Percentiles rank a stretch among this genome's conserved stretches.
phyloP scores from a whole-genome alignment of 1,140 invertebrate species.

The Caenorhabditis remanei region DNA sequence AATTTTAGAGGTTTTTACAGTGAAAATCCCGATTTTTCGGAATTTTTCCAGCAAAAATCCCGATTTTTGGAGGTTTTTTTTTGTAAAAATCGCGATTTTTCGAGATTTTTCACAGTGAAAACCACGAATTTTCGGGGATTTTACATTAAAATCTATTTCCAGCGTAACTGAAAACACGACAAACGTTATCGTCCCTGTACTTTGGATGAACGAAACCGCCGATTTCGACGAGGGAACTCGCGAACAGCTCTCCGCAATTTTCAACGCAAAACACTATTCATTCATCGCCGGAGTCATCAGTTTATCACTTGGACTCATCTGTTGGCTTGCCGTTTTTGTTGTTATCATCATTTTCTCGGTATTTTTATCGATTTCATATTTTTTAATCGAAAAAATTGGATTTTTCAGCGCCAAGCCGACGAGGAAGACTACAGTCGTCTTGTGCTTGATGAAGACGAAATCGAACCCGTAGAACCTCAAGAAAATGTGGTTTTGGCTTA shows the following conservation, averaged over 20 bases:
- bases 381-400: not conserved
- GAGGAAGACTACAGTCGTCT: constrained; percentile 23
- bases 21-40: too few relatives aligned
- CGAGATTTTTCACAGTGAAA: too few relatives aligned
- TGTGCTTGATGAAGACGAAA: constrained; percentile 53
- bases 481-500: not conserved
- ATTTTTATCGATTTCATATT: not conserved
- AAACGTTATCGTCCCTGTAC: constrained; percentile 61
- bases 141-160: constrained; percentile 48
- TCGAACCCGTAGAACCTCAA: not conserved
- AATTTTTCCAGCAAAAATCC: too few relatives aligned
- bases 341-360: constrained; percentile 23
- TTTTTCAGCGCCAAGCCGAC: constrained; percentile 17
- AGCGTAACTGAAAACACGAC: constrained; percentile 45
- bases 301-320: constrained; percentile 51
- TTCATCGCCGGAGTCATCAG: constrained; percentile 42
- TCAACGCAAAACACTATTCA: constrained; percentile 20
- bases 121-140: not conserved
- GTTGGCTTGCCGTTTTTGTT: constrained; percentile 35
- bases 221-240: constrained; percentile 64
- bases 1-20: too few relatives aligned
- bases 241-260: constrained; percentile 58
- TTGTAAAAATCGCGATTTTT: too few relatives aligned
- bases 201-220: constrained; percentile 67
- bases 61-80: too few relatives aligned